phyloP scores from a whole-genome alignment of 2,797 vertebrate genomes.

The Phalloptychus januarius region DNA sequence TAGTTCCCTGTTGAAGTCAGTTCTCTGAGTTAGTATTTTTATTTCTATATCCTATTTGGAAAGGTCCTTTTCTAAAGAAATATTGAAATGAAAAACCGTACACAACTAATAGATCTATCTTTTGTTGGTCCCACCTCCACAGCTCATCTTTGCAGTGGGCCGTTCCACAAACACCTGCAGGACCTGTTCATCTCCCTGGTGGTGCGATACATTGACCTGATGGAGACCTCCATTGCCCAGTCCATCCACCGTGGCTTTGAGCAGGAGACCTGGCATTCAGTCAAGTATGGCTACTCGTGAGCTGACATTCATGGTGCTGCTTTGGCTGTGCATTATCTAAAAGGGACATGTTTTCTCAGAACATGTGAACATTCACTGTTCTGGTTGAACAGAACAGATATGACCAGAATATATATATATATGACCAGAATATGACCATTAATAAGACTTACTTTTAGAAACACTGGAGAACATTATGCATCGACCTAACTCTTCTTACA shows the following conservation, averaged over 20 bases:
- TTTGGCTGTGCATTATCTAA: not conserved
- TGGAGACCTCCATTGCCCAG: slow-evolving; percentile 98
- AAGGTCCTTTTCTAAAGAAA: not conserved
- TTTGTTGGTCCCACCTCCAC: slow-evolving; percentile 49
- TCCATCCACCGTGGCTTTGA: slow-evolving; percentile 96
- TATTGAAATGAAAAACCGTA: not conserved
- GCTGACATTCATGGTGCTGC: not conserved
- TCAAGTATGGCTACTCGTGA: slow-evolving; percentile 86
- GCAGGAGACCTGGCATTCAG: slow-evolving; percentile 96
- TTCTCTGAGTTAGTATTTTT: not conserved
- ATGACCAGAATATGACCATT: not conserved
- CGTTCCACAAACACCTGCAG: slow-evolving; percentile 96
- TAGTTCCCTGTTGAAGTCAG: not conserved
- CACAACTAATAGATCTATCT: not conserved
- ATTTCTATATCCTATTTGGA: not conserved
- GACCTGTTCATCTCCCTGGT: slow-evolving; percentile 93
- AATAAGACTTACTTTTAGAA: not conserved
- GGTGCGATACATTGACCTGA: slow-evolving; percentile 96
- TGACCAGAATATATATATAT: not conserved
- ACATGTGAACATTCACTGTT: too few relatives aligned
- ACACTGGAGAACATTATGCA: not conserved
- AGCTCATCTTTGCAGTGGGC: slow-evolving; percentile 94
- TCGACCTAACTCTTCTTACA: not conserved
- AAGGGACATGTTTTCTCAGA: not conserved
- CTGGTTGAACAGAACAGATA: not conserved